Evolutionary conservation across 2,113 vertebrate genomes (phyloP).

Genomic region (Edolisoma coerulescens): DNA sequence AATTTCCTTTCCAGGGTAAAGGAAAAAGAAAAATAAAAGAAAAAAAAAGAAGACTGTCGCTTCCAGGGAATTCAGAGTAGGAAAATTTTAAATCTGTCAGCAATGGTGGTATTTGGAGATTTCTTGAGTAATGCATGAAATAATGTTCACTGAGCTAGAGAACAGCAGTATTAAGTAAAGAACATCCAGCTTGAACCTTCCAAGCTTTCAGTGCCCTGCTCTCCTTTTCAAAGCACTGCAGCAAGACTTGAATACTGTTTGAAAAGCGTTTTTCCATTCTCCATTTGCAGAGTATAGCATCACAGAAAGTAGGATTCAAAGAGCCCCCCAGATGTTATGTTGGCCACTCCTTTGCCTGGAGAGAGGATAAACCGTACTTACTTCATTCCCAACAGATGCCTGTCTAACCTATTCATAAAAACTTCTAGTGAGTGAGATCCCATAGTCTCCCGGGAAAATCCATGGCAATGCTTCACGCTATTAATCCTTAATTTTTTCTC

Average conservation of each 20-base stretch:
- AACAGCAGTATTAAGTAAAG: not conserved
- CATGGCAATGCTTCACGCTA: not conserved
- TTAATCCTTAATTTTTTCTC: not conserved
- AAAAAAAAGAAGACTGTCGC: not conserved
- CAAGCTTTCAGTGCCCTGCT: not conserved
- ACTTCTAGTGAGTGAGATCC: not conserved
- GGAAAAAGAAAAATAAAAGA: not conserved
- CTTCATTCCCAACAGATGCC: conserved; percentile 9
- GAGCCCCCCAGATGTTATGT: conserved; percentile 1
- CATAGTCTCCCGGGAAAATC: not conserved
- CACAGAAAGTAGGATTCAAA: not conserved
- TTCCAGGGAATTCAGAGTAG: not conserved
- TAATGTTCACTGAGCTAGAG: not conserved
- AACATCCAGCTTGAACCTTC: not conserved
- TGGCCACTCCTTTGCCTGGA: conserved; percentile 3
- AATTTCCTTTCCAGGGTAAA: not conserved
- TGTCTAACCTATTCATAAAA: conserved; percentile 22
- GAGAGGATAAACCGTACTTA: conserved; percentile 29
- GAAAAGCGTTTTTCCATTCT: not conserved
- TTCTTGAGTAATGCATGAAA: not conserved
- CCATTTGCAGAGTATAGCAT: not conserved
- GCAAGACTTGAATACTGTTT: not conserved
- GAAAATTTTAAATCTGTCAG: not conserved
- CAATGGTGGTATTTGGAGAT: not conserved
- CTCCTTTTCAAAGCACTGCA: not conserved